Evolutionary conservation across 2,797 vertebrate genomes (phyloP), one percentile per base, ranked within the genome.

Genomic region (Syngnathus acus): DNA sequence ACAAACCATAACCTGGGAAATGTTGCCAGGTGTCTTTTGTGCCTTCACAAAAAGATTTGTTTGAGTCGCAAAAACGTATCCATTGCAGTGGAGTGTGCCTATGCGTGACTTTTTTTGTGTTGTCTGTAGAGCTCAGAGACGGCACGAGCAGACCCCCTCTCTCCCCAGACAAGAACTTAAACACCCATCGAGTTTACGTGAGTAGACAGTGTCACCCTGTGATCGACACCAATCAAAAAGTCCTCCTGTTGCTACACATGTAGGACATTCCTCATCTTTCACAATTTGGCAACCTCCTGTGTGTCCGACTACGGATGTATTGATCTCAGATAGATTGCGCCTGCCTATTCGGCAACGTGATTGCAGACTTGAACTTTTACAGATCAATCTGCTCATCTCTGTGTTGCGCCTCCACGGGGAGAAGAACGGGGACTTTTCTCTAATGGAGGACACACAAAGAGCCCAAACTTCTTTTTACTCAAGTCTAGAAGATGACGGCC

Each of bases 351-450:
- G 54, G 69, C 74, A 75, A 62, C 70, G 68, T 79, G 71, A 80
- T 75, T 74, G 72, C 54, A 64, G 70, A 78, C 75, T 32, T 32
- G 32, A 32, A 32, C 32, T 74, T 69, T 72, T 68, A 78, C 57
- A 61, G 80, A 83, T 86, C 79, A 80, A 87, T 87, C 71, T 69
- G 65, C 69, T 68, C 64, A 40, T 55, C 7, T 0, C 78, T 64
- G 16, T 38, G 53, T 67, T 70, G 3, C 1, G 5, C 43, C 62
- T 77, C 68, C 32, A 26, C 59, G 47, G 62, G 65, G 62, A 68
- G 64, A 63, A 14, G 39, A 26, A 45, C n/a, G 6, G 21, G 5
- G 39, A 38, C 4, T 19, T 38, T 37, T 59, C 26, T 59, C 57
- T 59, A 38, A 59, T 19, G 32, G 54, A n/a, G 32, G 55, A 58